Conservation (phyloP, 2,797 vertebrate species). For the Bradypus variegatus region DNA sequence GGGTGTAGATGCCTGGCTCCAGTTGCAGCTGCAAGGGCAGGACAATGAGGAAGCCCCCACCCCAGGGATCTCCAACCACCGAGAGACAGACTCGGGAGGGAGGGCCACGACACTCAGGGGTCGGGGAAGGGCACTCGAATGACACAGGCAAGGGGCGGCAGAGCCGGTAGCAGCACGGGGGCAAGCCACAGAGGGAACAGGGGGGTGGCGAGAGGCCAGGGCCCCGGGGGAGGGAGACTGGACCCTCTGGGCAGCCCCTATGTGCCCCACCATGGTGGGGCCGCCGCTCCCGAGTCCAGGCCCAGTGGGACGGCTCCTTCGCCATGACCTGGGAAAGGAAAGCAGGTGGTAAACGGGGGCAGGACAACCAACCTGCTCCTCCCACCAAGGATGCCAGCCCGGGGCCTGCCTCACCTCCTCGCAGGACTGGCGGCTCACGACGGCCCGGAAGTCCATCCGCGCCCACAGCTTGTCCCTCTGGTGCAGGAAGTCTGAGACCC, state of each 20-base stretch:
- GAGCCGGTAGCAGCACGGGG: not conserved
- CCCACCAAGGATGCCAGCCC: accelerated
- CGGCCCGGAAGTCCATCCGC: conserved; percentile 64
- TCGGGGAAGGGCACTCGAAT: not conserved
- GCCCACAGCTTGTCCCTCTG: conserved; percentile 66
- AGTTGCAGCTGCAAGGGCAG: conserved; percentile 22
- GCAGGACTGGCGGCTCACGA: conserved; percentile 66
- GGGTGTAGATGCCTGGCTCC: conserved; percentile 38
- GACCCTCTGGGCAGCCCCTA: conserved; percentile 42
- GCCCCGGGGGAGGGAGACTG: conserved; percentile 32
- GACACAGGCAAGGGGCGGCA: not conserved
- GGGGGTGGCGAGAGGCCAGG: conserved; percentile 37
- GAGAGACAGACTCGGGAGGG: not conserved
- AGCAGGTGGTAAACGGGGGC: not conserved
- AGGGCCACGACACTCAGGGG: not conserved
- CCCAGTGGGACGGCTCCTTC: conserved; percentile 63
- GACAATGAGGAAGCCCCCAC: conserved; percentile 31
- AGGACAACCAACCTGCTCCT: not conserved
- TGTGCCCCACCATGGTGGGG: conserved; percentile 64
- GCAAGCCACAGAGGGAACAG: conserved; percentile 48
- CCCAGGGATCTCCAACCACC: not conserved
- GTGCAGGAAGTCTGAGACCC: conserved; percentile 57
- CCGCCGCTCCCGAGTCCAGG: conserved; percentile 59
- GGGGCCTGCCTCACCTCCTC: conserved; percentile 61
- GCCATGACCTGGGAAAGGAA: conserved; percentile 63